Conservation (phyloP, 2,888 invertebrate genomes). For the Drosophila quinaria region DNA sequence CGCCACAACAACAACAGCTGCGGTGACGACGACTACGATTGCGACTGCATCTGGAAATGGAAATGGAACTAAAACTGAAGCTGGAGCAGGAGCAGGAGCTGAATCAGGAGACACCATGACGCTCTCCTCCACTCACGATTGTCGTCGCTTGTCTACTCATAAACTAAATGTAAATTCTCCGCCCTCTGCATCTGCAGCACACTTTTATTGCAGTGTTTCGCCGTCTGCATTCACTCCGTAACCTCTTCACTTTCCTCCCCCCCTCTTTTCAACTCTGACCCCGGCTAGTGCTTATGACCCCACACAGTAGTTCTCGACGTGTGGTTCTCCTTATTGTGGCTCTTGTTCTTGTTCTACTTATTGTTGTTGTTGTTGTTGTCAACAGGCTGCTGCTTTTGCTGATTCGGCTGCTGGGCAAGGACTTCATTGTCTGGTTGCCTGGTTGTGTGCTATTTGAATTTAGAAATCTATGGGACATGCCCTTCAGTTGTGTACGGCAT, state of each 20-base stretch:
- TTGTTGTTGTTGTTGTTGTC: slow-evolving; percentile 57
- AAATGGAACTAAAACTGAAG: slow-evolving; percentile 2
- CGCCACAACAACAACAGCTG: slow-evolving; percentile 63
- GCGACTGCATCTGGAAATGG: slow-evolving; percentile 23
- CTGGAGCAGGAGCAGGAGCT: slow-evolving; percentile 5
- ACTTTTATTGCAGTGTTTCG: slow-evolving; percentile 77
- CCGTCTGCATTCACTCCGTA: slow-evolving; percentile 36
- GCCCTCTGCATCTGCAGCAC: slow-evolving; percentile 54
- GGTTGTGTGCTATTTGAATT: slow-evolving; percentile 54
- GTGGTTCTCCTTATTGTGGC: slow-evolving; percentile 63
- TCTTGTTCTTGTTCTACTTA: slow-evolving; percentile 52
- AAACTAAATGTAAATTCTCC: slow-evolving; percentile 78
- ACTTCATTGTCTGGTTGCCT: slow-evolving; percentile 71
- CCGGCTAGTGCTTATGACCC: slow-evolving; percentile 47
- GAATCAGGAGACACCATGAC: slow-evolving; percentile 34
- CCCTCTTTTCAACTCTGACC: slow-evolving; percentile 25
- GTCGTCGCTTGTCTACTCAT: slow-evolving; percentile 80
- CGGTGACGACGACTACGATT: slow-evolving; percentile 37
- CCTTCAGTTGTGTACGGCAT: slow-evolving; percentile 43
- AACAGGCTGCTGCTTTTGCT: slow-evolving; percentile 66
- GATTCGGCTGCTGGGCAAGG: slow-evolving; percentile 60
- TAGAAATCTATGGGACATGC: slow-evolving; percentile 55
- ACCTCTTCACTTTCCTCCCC: neutral
- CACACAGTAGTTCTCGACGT: slow-evolving; percentile 60
- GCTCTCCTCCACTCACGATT: slow-evolving; percentile 55